Base-by-base conservation (phyloP, 2,113 vertebrate species). In the Piprites chloris region DNA sequence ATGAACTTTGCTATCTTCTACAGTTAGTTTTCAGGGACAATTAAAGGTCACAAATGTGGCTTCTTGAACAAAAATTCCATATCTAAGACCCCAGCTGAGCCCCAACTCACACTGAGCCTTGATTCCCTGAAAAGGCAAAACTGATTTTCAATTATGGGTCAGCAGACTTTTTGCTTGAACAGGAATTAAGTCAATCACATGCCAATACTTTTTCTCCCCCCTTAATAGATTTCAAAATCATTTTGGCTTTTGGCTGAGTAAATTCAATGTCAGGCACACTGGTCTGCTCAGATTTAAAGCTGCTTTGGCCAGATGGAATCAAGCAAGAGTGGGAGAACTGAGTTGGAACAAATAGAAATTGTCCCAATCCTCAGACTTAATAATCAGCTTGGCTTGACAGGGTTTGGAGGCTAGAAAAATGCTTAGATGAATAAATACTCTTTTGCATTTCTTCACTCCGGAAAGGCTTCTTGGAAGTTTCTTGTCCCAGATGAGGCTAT, bases 231-330 rank as follows among this genome's bases (percentile, higher is more conserved):
- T 94, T 90, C 50, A 83, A 8, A 94, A 93, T 80, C 20, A 73
- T 80, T 91, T 91, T 95, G 81, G 71, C 85, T 89, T 69, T 4
- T 6, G 50, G 21, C 18, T 94, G 67, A 71, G 74, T 85, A 93
- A 96, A 93, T 91, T 61, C 85, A 71, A 47, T 55, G 78, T 63
- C 85, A 88, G 59, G 11, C 28, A 73, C 14, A 42, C 18, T 67
- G 87, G 47, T 22, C 42, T 88, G 81, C 50, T 95, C 59, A 59
- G 50, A 85, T 67, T 93, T 91, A 94, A 94, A 94, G 79, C 87
- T 47, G 19, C 63, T 93, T 91, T 85, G 71, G 46, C 55, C 37
- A 73, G 46, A 74, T 52, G 67, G 44, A 96, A 66, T 85, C 85
- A 93, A 80, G 19, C 59, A 91, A 83, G 42, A 1, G 19, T 91